These are phyloP conservation scores for Ploceus nigricollis DNA, from an alignment of 2,113 vertebrate species.

Conservation along the genomic window DNA sequence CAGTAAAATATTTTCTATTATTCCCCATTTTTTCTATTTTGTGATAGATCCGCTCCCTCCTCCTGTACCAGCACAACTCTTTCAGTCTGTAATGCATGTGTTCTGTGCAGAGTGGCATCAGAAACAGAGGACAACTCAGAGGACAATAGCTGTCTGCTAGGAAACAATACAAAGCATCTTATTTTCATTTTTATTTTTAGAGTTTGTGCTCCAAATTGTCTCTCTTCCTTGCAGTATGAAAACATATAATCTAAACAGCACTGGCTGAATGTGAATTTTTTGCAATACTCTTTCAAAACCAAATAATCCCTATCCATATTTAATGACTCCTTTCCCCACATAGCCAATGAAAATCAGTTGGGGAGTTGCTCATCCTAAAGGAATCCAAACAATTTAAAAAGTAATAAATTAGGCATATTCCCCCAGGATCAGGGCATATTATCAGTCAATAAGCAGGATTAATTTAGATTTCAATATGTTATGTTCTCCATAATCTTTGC, in stretches of 20 bases:
- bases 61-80: not conserved
- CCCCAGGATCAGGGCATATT: constrained; percentile 9
- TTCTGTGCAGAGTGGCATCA: not conserved
- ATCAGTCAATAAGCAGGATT: constrained; percentile 58
- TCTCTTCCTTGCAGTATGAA: not conserved
- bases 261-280: not conserved
- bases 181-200: not conserved
- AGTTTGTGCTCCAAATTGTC: not conserved
- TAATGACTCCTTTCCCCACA: not conserved
- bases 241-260: not conserved
- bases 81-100: not conserved
- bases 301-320: not conserved
- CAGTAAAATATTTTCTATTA: not conserved
- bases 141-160: not conserved
- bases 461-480: constrained; percentile 55
- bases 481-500: constrained; percentile 34
- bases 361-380: constrained; percentile 15
- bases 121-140: not conserved
- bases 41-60: not conserved
- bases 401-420: constrained; percentile 54
- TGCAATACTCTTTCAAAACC: not conserved
- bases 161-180: not conserved
- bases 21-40: not conserved
- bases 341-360: not conserved
- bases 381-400: constrained; percentile 42